These are phyloP conservation scores for Dynastes grantii DNA, from an alignment of 2,888 invertebrate genomes.

Conservation along the genomic window DNA sequence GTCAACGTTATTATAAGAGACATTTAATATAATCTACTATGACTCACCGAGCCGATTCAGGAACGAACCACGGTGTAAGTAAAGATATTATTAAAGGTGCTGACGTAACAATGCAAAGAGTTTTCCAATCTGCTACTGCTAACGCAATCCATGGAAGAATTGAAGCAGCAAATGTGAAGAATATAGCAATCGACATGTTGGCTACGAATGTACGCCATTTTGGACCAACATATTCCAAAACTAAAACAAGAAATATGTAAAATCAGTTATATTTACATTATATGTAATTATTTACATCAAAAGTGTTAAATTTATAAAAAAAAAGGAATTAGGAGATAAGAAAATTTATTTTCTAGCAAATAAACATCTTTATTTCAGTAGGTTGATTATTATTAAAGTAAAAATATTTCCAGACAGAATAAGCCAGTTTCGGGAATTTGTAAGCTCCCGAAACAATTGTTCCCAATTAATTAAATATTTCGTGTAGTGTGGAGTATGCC, in stretches of 20 bases:
- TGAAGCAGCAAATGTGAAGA: conserved; percentile 88
- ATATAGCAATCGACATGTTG: conserved; percentile 92
- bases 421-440: too few species aligned
- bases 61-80: conserved; percentile 84
- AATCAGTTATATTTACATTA: too few species aligned
- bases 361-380: too few species aligned
- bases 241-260: conserved; percentile 71
- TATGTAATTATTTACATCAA: too few species aligned
- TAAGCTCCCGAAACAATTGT: too few species aligned
- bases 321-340: too few species aligned
- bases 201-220: conserved; percentile 93
- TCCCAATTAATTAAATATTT: too few species aligned
- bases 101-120: conserved; percentile 85
- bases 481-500: too few species aligned
- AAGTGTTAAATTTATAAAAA: too few species aligned
- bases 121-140: conserved; percentile 85
- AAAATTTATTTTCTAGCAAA: too few species aligned
- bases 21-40: not conserved
- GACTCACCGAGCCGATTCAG: conserved; percentile 86
- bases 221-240: conserved; percentile 90
- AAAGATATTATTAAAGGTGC: conserved; percentile 81
- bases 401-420: too few species aligned
- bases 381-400: too few species aligned
- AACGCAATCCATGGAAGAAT: conserved; percentile 89
- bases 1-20: not conserved